These are phyloP conservation scores for Petroica traversi DNA, from an alignment of 2,113 vertebrate species.

Conservation along the genomic window DNA sequence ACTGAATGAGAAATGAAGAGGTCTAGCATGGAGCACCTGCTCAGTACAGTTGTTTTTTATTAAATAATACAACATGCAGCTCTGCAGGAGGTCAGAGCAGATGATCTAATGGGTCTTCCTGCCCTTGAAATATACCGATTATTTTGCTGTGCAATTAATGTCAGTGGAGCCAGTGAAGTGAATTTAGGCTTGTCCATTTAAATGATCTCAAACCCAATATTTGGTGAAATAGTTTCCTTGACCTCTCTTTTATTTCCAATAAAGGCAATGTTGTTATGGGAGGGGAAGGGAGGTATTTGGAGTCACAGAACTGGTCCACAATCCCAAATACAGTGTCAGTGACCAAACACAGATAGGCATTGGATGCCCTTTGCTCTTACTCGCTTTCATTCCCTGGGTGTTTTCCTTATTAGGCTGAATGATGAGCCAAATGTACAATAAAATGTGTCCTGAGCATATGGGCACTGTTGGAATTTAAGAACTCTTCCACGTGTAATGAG, in stretches of 20 bases:
- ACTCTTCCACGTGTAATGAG: neutral
- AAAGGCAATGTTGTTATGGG: neutral
- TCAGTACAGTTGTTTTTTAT: slow-evolving; percentile 3
- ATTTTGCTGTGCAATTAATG: neutral
- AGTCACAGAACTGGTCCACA: neutral
- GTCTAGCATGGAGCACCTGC: neutral
- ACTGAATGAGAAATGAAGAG: neutral
- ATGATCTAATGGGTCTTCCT: slow-evolving; percentile 12
- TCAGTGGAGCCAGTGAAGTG: neutral
- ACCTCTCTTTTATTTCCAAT: neutral
- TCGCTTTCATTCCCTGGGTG: neutral
- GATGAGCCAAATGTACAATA: neutral
- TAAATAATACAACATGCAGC: neutral
- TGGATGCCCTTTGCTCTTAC: neutral
- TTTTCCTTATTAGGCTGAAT: neutral
- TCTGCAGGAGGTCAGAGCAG: neutral
- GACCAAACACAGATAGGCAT: neutral
- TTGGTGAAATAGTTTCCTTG: neutral
- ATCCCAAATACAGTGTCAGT: neutral
- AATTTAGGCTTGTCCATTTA: neutral
- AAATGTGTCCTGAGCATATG: neutral
- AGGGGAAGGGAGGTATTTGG: neutral
- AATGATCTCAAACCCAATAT: neutral
- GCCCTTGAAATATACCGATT: neutral
- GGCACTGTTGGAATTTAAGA: neutral